Conservation (phyloP, 2,888 invertebrate species). For the Leuctra nigra region DNA sequence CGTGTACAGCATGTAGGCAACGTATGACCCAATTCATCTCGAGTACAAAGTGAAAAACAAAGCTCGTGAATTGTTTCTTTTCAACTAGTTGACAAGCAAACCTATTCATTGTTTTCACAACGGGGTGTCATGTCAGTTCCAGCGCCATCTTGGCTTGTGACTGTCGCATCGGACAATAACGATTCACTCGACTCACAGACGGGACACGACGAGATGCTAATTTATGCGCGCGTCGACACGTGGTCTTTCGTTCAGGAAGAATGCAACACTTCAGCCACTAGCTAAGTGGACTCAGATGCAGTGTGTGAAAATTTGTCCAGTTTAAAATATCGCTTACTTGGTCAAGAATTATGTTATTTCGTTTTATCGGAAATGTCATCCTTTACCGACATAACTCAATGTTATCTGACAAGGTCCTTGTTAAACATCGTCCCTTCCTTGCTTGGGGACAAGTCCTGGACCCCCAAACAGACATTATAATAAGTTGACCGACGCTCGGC, state of each 20-base stretch:
- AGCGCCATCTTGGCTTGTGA: slow-evolving; percentile 3
- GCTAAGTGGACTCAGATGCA: slow-evolving; percentile 10
- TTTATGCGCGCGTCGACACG: slow-evolving; percentile 16
- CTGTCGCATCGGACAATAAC: slow-evolving; percentile 13
- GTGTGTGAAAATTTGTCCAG: neutral
- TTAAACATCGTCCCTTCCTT: neutral
- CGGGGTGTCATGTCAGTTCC: slow-evolving; percentile 16
- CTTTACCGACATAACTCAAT: neutral
- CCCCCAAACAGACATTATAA: neutral
- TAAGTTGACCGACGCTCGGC: neutral
- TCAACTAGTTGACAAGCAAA: slow-evolving; percentile 4
- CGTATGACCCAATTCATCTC: slow-evolving; percentile 2
- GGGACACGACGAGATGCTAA: neutral
- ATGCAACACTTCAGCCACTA: too few species aligned
- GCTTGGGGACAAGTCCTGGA: slow-evolving; percentile 1
- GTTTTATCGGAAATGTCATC: slow-evolving; percentile 6
- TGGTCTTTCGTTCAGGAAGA: too few species aligned
- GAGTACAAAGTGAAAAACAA: slow-evolving; percentile 1
- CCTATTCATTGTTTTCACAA: slow-evolving; percentile 3
- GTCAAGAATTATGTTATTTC: slow-evolving; percentile 6
- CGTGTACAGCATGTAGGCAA: neutral
- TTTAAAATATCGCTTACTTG: neutral
- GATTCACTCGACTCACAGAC: slow-evolving; percentile 9
- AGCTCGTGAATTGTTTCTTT: neutral
- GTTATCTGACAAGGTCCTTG: slow-evolving; percentile 4